Evolutionary conservation across 2,888 invertebrate species (phyloP).

Genomic region (Dryadula phaetusa): DNA sequence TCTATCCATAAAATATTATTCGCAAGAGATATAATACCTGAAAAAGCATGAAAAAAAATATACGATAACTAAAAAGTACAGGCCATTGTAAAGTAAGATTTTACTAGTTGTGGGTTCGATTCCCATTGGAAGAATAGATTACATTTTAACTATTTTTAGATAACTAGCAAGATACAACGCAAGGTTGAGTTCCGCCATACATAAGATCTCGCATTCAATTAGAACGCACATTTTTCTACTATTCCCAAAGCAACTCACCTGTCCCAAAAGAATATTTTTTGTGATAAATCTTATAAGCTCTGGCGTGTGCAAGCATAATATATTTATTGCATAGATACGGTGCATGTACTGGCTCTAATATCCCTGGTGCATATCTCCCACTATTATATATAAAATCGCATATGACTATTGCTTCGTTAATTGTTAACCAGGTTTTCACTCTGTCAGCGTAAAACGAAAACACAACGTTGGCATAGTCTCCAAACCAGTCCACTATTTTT

Average conservation of each 20-base stretch:
- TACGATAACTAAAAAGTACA: too few relatives aligned
- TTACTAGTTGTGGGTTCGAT: too few relatives aligned
- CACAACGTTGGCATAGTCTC: conserved; percentile 84
- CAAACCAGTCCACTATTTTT: conserved; percentile 83
- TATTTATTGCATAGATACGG: conserved; percentile 86
- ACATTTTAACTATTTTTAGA: too few relatives aligned
- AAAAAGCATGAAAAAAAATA: conserved; percentile 21
- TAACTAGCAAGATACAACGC: too few relatives aligned
- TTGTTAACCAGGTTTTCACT: conserved; percentile 87
- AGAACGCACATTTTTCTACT: too few relatives aligned
- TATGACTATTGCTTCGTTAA: conserved; percentile 86
- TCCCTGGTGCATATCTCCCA: conserved; percentile 63
- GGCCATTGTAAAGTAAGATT: too few relatives aligned
- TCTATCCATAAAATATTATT: conserved; percentile 53
- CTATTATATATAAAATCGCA: conserved; percentile 70
- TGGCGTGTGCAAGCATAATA: conserved; percentile 87
- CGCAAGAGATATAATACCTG: conserved; percentile 51
- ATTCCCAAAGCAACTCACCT: neutral
- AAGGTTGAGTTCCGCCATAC: too few relatives aligned
- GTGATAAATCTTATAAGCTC: conserved; percentile 81
- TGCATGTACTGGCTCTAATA: conserved; percentile 68
- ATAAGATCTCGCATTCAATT: too few relatives aligned
- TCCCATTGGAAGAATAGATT: too few relatives aligned
- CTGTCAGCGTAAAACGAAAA: conserved; percentile 84
- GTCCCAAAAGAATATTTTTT: neutral